A percentile compares a stretch with the other conserved stretches of the same genome.
These are phyloP conservation scores for Zapornia atra DNA, from an alignment of 2,113 vertebrate genomes.

Conservation along the genomic window DNA sequence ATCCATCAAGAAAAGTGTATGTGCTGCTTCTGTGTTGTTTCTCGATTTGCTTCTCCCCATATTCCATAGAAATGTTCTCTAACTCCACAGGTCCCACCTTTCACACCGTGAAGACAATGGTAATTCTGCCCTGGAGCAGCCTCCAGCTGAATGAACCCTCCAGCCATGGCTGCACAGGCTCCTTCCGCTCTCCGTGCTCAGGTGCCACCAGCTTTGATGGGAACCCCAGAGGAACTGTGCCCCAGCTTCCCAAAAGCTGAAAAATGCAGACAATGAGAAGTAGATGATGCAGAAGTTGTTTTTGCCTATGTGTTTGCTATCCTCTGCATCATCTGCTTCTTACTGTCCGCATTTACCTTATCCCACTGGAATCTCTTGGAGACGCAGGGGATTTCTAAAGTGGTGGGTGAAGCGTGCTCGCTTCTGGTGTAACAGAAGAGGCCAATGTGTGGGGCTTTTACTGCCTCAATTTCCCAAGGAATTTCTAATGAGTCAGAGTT, in stretches of 20 bases:
- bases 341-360: neutral
- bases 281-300: neutral
- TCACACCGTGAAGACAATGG: neutral
- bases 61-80: neutral
- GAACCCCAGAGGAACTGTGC: fast-evolving
- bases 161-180: fast-evolving
- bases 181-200: neutral
- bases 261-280: neutral
- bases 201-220: neutral
- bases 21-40: neutral
- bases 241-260: fast-evolving
- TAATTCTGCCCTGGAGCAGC: neutral
- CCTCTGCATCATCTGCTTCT: neutral
- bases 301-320: neutral
- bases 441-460: constrained; percentile 59
- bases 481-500: constrained; percentile 72
- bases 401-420: neutral
- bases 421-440: constrained; percentile 31
- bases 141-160: neutral
- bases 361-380: neutral
- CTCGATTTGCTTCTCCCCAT: neutral
- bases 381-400: neutral
- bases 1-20: neutral
- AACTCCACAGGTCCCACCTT: neutral
- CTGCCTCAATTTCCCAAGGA: constrained; percentile 73